Evolutionary conservation across 2,888 invertebrate species (phyloP), one percentile per base, ranked within the genome.

Genomic region (Papilio elwesi): DNA sequence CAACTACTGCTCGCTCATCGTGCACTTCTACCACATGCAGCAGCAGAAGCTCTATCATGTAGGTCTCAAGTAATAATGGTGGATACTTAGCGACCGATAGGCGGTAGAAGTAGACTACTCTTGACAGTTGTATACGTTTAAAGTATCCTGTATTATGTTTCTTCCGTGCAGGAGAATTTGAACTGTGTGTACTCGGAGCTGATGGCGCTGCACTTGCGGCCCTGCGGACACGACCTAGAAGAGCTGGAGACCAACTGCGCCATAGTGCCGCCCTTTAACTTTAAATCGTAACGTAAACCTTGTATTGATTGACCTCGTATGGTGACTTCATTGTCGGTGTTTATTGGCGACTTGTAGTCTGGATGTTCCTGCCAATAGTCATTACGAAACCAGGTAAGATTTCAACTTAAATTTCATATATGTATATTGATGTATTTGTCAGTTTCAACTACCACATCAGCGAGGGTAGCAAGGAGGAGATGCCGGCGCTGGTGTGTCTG

Each of bases 381-480:
- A 26, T 26, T 26, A 26, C 26, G 26, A 26, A 26, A 26, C 4
- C 26, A 2, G 26, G 26, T 26, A 26, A 26, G 43, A 36, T 59
- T 59, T 36, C 36, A 59, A 38, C 6, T 43, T 43, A 6, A 43
- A 59, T 26, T 26, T 2, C 26, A 26, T 26, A 26, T 26, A 26
- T 26, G 1, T 26, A 26, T 26, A 4, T 16, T 11, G 12, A 13
- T 26, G 12, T 38, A 15, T 10, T 10, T 77, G 76, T 5, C 82
- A 95, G 95, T 73, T 95, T 90, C 83, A 90, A 92, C 73, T 95
- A 94, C 90, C 95, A 95, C 81, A 91, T 95, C 59, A 89, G 91
- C 76, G 91, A 94, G 43, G 91, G 94, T 62, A 90, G 85, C 76
- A 84, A 84, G 53, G 89, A 90, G 5, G 89, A 94, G 47, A 94